Percentiles rank a stretch among this genome's conserved stretches.
These are phyloP conservation scores for Pyrgus malvae DNA, from an alignment of 2,888 invertebrate species.

Conservation along the genomic window DNA sequence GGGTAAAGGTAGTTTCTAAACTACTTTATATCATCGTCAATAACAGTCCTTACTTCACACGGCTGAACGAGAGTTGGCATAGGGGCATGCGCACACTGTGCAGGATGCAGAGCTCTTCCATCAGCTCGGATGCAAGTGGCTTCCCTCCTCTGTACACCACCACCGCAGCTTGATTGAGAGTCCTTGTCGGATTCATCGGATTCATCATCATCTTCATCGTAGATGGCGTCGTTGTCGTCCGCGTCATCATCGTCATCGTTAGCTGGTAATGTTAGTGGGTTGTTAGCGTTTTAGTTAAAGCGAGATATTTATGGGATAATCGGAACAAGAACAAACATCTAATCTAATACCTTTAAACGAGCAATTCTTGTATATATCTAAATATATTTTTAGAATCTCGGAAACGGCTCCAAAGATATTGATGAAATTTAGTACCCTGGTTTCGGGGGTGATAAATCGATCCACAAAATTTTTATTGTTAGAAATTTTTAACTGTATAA, in stretches of 20 bases:
- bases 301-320: no score
- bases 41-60: slow-evolving; percentile 64
- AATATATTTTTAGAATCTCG: no score
- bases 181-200: slow-evolving; percentile 47
- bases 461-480: no score
- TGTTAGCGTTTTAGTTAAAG: neutral
- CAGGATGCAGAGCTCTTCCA: slow-evolving; percentile 68
- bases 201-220: slow-evolving; percentile 58
- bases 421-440: no score
- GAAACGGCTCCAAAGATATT: no score
- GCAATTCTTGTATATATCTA: no score
- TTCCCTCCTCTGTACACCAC: slow-evolving; percentile 81
- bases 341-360: no score
- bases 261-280: slow-evolving; percentile 22
- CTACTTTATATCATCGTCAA: no score
- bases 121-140: slow-evolving; percentile 79
- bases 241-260: slow-evolving; percentile 55
- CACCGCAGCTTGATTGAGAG: slow-evolving; percentile 72
- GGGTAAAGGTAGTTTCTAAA: no score
- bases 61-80: slow-evolving; percentile 80
- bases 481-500: no score
- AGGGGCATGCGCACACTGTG: slow-evolving; percentile 74
- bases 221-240: slow-evolving; percentile 63
- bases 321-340: no score
- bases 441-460: no score